Conservation (phyloP, 2,113 vertebrate species). For the Salvelinus fontinalis region DNA sequence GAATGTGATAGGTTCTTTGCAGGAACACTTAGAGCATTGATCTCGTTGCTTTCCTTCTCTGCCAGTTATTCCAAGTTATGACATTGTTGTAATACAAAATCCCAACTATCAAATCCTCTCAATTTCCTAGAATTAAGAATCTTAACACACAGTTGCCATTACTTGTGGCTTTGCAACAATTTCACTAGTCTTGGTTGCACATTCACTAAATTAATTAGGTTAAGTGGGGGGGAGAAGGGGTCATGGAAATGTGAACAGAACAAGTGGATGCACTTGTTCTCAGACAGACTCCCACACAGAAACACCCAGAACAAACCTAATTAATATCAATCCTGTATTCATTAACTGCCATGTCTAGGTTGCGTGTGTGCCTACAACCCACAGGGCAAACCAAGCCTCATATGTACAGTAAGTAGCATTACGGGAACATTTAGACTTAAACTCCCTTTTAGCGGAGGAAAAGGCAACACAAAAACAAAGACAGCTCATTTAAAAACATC, state of each 20-base stretch:
- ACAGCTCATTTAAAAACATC: constrained; percentile 70
- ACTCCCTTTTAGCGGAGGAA: constrained; percentile 68
- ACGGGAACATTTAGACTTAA: constrained; percentile 41
- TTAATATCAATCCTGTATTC: no score
- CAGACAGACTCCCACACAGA: neutral
- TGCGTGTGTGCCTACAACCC: constrained; percentile 27
- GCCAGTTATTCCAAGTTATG: neutral
- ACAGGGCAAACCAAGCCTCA: constrained; percentile 34
- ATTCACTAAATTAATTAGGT: neutral
- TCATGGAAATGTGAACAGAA: neutral
- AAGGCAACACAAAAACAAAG: constrained; percentile 60
- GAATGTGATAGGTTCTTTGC: neutral
- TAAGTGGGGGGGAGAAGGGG: no score
- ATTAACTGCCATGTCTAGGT: constrained; percentile 10
- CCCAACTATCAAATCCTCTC: neutral
- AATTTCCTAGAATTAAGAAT: neutral
- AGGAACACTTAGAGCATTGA: neutral
- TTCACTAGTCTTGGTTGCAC: neutral
- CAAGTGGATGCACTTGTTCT: neutral
- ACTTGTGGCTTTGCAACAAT: neutral
- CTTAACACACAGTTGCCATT: neutral
- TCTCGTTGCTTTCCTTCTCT: neutral
- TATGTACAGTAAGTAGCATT: constrained; percentile 38
- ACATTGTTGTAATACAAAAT: neutral
- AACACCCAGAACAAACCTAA: neutral